Base-by-base conservation (phyloP, 2,888 invertebrate genomes). In the Eubasilissa splendida region DNA sequence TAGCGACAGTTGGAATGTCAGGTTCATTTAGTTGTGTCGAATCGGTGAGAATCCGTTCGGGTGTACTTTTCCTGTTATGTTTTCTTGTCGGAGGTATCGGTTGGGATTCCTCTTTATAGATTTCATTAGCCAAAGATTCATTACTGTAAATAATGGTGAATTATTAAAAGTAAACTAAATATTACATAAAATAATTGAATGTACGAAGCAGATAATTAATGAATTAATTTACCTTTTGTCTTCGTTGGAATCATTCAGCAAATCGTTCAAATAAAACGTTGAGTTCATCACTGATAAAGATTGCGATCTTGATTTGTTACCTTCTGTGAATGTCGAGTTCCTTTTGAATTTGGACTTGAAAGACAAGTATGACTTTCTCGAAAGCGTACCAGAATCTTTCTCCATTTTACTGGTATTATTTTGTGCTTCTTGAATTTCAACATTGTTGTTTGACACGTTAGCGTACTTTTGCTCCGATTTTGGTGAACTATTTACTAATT, bases 221-320 rank as follows among this genome's bases (percentile, higher is more conserved):
- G 7, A 42, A 5, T 42, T 7, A 53, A 84, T 87, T 88, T 85
- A 90, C 91, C 90, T 89, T 84, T 90, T 89, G 84, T 90, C 92
- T 85, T 92, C 92, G 54, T 92, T 92, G 1, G 92, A 92, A 85
- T 93, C 93, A 85, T 94, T 93, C 85, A 92, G 92, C 0, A 93
- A 91, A 84, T 94, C 93, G 73, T 93, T 93, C 84, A 95, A 87
- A 85, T 95, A 95, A 87, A 95, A 95, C 0, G 94, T 94, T 73
- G 95, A 94, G 84, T 93, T 92, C 0, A 93, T 92, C 68, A 91
- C 90, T 84, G 91, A 90, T 78, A 92, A 85, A 2, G 91, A 89
- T 83, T 90, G 90, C 0, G 91, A 91, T 60, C 91, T 88, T n/a
- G 91, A 91, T 3, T 86, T 85, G 68, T 91, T 90, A 82, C 92